Percentiles rank a stretch among this genome's conserved stretches.
Conservation (phyloP, 2,797 vertebrate species). For the Pseudochirops cupreus region DNA sequence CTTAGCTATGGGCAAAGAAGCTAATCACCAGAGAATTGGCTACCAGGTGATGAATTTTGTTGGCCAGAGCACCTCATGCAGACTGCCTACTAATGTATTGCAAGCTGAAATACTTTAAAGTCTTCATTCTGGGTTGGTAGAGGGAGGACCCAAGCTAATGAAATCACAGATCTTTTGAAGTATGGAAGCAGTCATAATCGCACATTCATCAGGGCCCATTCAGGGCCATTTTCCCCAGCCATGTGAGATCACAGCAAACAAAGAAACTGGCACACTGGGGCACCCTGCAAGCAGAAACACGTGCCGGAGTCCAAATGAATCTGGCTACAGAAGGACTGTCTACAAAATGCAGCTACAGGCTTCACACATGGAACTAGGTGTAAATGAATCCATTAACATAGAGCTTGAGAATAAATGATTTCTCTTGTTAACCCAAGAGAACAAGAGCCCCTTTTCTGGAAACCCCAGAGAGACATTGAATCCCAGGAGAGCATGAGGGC, state of each 20-base stretch:
- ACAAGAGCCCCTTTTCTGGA: neutral
- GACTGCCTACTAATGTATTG: neutral
- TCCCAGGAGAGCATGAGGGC: neutral
- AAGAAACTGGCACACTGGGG: neutral
- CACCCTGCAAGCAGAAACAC: neutral
- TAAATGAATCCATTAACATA: neutral
- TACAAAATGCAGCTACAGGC: conserved; percentile 1
- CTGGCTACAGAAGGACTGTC: neutral
- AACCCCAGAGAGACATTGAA: neutral
- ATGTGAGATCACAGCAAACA: conserved; percentile 4
- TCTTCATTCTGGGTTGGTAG: neutral
- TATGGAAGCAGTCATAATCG: neutral
- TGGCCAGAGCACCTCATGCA: neutral
- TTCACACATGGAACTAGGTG: neutral
- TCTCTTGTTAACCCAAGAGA: neutral
- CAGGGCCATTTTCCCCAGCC: neutral
- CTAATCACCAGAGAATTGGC: neutral
- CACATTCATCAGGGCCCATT: neutral
- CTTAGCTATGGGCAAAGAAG: neutral
- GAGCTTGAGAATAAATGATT: neutral
- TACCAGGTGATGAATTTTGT: neutral
- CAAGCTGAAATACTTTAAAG: neutral
- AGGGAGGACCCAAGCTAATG: neutral
- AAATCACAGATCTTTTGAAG: neutral
- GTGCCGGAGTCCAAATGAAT: neutral